Evolutionary conservation across 2,888 invertebrate genomes (phyloP), one percentile per base, ranked within the genome.

Genomic region (Dynastes tityus): DNA sequence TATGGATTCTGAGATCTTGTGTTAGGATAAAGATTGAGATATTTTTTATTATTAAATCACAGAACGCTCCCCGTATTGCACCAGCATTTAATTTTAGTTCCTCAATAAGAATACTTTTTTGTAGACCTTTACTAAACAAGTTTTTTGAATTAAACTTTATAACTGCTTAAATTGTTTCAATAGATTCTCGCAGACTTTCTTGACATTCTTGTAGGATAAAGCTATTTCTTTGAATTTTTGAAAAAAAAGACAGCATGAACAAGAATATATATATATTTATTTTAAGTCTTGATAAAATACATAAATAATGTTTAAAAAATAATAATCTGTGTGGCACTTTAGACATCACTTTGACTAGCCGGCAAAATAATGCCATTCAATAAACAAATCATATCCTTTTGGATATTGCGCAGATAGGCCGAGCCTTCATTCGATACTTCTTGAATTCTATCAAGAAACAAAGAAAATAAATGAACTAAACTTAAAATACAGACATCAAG

Each of bases 381-480:
- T 49, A 70, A 27, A 22, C 27, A 22, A 5, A 67, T 27, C 27
- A 45, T 64, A 27, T 78, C 78, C 3, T 27, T 16, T 29, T 65
- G 73, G 8, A 76, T 58, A 16, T 63, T 40, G 8, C 76, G 51
- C n/a, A 79, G n/a, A 40, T 40, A 40, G 16, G 70, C 63, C 5
- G 49, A 51, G 2, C 63, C 67, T 76, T 70, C 40, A 37, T 16
- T 53, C 2, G 63, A 45, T 71, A 45, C 32, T 13, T 79, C 79
- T 68, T 79, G 76, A 32, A 79, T 76, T 45, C 79, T 79, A 63
- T 2, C 40, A 74, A 40, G 9, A 63, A 49, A 37, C 32, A 37
- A 37, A 51, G 45, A 11, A 63, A 27, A 32, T 32, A 11, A 22
- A 45, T 32, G 22, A 65, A n/a, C 6, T 16, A 68, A 2, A 11